Evolutionary conservation across 2,797 vertebrate genomes (phyloP).

Genomic region (Sarcoramphus papa): DNA sequence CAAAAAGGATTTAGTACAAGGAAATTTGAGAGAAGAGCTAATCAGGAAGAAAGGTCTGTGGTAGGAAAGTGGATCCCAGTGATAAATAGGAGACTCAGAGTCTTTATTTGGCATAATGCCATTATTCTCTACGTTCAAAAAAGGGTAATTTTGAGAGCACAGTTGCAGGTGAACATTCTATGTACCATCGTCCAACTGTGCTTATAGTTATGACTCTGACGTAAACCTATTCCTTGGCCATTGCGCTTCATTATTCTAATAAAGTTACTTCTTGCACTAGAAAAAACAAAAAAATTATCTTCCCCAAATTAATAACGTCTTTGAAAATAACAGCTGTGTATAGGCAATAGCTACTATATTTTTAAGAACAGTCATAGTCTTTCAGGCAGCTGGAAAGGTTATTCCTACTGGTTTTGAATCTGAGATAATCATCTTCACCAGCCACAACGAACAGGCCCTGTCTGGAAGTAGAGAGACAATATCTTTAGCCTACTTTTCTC

Average conservation of each 20-base stretch:
- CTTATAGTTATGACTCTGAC: conserved; percentile 7
- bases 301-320: not conserved
- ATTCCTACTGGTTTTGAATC: conserved; percentile 33
- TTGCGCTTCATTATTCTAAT: not conserved
- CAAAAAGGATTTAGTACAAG: not conserved
- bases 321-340: conserved; percentile 24
- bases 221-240: not conserved
- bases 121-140: not conserved
- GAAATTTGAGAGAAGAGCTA: not conserved
- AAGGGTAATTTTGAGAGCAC: not conserved
- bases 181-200: not conserved
- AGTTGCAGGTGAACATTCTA: not conserved
- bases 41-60: not conserved
- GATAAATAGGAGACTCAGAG: not conserved
- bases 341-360: not conserved
- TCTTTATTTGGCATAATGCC: not conserved
- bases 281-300: not conserved
- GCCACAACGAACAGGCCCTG: conserved; percentile 54
- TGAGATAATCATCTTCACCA: conserved; percentile 56
- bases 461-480: conserved; percentile 44
- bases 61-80: not conserved
- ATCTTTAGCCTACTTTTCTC: conserved; percentile 48
- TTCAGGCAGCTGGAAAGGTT: conserved; percentile 39
- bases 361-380: conserved; percentile 36
- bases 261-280: not conserved